Base-by-base conservation (phyloP, 2,888 invertebrate genomes). In the Phasia obesa region DNA sequence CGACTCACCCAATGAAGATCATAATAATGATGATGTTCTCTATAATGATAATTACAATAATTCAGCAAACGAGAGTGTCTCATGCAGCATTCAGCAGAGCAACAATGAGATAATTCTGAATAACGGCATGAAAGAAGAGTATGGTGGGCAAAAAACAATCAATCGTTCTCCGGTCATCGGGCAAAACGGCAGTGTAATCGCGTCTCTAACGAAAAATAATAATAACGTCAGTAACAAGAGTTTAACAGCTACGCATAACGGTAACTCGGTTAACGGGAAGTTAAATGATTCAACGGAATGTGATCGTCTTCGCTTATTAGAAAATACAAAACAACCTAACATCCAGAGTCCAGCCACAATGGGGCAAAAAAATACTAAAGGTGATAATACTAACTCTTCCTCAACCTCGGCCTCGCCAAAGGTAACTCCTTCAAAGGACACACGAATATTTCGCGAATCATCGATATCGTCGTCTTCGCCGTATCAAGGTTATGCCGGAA, bases 391-490 rank as follows among this genome's bases (percentile, higher is more conserved):
- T 23, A 62, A 15, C 21, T 17, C 19, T 25, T 27, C 38, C 9
- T 47, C 84, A 64, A 42, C 75, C 64, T 79, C 84, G 19, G 19
- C 81, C 13, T 81, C 86, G 57, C 79, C 78, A 5, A 35, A 27
- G n/a, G 13, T 17, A 2, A 55, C 59, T 11, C 38, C 59, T 0
- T 42, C 62, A 11, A 17, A 38, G 31, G 70, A 51, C 51, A 13
- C n/a, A 17, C 88, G 88, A 78, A 87, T 87, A 76, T 89, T 89
- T 78, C 90, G 90, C 85, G 90, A 90, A 82, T 87, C 88, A 62
- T 67, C 60, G 11, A 1, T 11, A 35, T 31, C 57, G 11, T 60
- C 35, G 4, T 35, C 65, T 55, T 31, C 77, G 47, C 17, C 17
- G 11, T 15, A 64, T 42, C 57, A 74, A 57, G 17, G 27, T 25